A percentile compares a stretch with the other conserved stretches of the same genome.
Evolutionary conservation across 1,140 invertebrate species (phyloP).

Genomic region (Rhopalosiphum padi): DNA sequence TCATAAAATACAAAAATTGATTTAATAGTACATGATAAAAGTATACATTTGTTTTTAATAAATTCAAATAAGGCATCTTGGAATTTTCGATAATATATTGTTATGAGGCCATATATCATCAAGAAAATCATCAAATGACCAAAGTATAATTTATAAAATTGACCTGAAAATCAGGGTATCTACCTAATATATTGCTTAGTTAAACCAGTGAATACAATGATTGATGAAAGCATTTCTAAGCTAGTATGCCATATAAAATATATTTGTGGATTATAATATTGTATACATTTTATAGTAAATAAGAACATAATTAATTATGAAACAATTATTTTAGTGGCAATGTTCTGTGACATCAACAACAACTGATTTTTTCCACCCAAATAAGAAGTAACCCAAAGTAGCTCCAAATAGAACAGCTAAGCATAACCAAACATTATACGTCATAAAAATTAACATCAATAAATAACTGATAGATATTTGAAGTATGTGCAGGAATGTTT

Average conservation of each 20-base stretch:
- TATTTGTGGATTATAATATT: slow-evolving; percentile 18
- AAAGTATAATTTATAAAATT: slow-evolving; percentile 19
- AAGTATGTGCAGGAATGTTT: slow-evolving; percentile 87
- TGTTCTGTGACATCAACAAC: slow-evolving; percentile 94
- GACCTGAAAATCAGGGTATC: neutral
- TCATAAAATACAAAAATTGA: slow-evolving; percentile 29
- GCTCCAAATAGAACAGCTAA: slow-evolving; percentile 88
- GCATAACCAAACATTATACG: slow-evolving; percentile 95
- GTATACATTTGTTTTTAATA: neutral
- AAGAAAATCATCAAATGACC: neutral
- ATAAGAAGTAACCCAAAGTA: slow-evolving; percentile 89
- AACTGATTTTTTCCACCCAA: slow-evolving; percentile 90
- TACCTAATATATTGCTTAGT: neutral
- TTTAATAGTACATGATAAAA: neutral
- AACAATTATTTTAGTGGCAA: slow-evolving; percentile 75
- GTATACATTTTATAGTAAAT: slow-evolving; percentile 39
- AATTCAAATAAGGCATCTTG: neutral
- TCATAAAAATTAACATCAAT: slow-evolving; percentile 98
- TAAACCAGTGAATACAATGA: slow-evolving; percentile 37
- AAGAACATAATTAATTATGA: neutral
- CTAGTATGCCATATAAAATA: neutral
- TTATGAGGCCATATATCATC: neutral
- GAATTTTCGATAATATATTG: neutral
- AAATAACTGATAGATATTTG: slow-evolving; percentile 91
- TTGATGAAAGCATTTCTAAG: neutral